Base-by-base conservation (phyloP, 1,140 invertebrate species). In the Helicoverpa armigera region DNA sequence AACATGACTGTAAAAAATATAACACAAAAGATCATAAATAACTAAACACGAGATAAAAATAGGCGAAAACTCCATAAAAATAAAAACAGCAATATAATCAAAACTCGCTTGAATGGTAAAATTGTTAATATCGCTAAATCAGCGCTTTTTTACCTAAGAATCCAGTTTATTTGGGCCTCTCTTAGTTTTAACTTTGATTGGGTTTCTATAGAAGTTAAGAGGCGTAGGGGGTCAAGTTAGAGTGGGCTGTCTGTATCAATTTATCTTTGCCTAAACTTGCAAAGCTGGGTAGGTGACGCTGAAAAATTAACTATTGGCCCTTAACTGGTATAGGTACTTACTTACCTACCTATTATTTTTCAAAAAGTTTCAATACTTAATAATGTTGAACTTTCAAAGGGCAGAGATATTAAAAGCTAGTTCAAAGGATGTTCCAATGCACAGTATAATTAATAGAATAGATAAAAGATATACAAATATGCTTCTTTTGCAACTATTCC, bases 51-150 rank as follows among this genome's bases (percentile, higher is more conserved):
- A 23, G 58, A 61, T 35, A 73, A 58, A 50, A 60, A 56, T 35
- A 56, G 29, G 51, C 51, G n/a, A 53, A 75, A 75, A 61, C 12
- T 16, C 58, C 35, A 50, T 61, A 18, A 60, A 74, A 65, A 65
- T 54, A 54, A 54, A 23, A 51, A 51, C 48, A 61, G 73, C 51
- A 75, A 75, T 60, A 79, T 79, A 72, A 70, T 79, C 78, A 79
- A 70, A 81, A 81, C 18, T 73, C 58, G 43, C 58, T 70, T 74
- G n/a, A 79, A 72, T 72, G 79, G 50, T 65, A 58, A 81, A 81
- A 81, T 75, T 74, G 79, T 75, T 81, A 81, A 75, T 69, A 81
- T 74, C 79, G 79, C 70, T 58, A 81, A 74, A 81, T 75, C 79
- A 81, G 79, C 79, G 31, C 23, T 69, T 75, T 70, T 74, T 65